Evolutionary conservation across 2,113 vertebrate species (phyloP), one percentile per base, ranked within the genome.

Genomic region (Colossoma macropomum): DNA sequence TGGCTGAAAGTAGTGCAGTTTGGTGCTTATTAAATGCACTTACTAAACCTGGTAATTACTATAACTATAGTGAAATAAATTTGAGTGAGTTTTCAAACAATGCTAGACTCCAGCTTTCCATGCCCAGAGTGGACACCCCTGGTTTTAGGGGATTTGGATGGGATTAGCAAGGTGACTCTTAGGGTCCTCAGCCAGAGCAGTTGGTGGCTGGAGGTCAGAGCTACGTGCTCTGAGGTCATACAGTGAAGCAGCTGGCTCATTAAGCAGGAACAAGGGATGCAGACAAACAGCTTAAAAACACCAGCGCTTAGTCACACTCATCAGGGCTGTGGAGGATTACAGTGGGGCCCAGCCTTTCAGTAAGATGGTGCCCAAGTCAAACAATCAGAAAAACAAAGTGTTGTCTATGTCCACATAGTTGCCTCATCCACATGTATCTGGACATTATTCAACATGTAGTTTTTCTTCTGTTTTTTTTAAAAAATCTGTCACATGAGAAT

Each of bases 361-460:
- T 59, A 59, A n/a, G 23, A 59, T 8, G 41, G 41, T 5, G 41
- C 9, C 10, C 41, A 59, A 23, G 54, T 56, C 54, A 7, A 21
- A 21, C 54, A 56, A 23, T 56, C 7, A 56, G 54, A 21, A 56
- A 21, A 21, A 56, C 16, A 56, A 56, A 56, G 17, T 21, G 54
- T 56, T 69, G 45, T 25, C n/a, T 21, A 7, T 11, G 32, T 6
- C 23, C 4, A 13, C 3, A 91, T 90, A 88, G 41, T 45, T 45
- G 41, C 4, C 41, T 45, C 9, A 45, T 45, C 41, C 10, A 9
- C 41, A 45, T 45, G 41, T 45, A 45, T 45, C 41, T 45, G 41
- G 41, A 45, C 10, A 45, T 45, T 45, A 88, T 91, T 41, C 32
- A 86, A 86, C 59, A 89, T 90, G 54, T 91, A 45, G 41, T 10